Conservation (phyloP, 2,797 vertebrate species). For the Urosaurus nigricauda region DNA sequence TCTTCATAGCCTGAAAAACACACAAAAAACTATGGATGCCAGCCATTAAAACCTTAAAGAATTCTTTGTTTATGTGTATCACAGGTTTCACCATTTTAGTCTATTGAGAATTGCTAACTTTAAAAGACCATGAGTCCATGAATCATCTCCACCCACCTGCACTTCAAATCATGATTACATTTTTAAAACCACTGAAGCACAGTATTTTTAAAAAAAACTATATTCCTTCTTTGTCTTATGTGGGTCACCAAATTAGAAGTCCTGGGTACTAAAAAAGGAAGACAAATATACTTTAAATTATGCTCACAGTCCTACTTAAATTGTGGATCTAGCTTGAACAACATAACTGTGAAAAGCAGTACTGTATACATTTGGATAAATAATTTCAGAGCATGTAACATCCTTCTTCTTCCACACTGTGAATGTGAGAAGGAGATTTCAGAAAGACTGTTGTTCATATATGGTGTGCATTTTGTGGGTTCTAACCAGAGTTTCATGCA, state of each 20-base stretch:
- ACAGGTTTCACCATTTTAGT: neutral
- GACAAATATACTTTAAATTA: neutral
- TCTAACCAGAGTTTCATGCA: neutral
- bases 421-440: neutral
- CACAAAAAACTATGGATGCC: no score
- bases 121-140: conserved; percentile 6
- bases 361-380: neutral
- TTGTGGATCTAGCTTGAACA: neutral
- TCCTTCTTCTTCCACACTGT: neutral
- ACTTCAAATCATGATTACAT: conserved; percentile 4
- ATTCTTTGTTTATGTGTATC: neutral
- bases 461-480: neutral
- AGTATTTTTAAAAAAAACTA: neutral
- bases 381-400: neutral
- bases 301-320: neutral
- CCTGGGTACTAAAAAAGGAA: neutral
- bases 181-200: conserved; percentile 5
- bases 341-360: neutral
- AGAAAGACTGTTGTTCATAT: neutral
- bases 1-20: no score
- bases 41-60: no score
- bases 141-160: conserved; percentile 1
- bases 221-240: neutral
- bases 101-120: neutral
- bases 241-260: conserved; percentile 13